Base-by-base conservation (phyloP, 2,113 vertebrate genomes). In the Oreotrochilus melanogaster region DNA sequence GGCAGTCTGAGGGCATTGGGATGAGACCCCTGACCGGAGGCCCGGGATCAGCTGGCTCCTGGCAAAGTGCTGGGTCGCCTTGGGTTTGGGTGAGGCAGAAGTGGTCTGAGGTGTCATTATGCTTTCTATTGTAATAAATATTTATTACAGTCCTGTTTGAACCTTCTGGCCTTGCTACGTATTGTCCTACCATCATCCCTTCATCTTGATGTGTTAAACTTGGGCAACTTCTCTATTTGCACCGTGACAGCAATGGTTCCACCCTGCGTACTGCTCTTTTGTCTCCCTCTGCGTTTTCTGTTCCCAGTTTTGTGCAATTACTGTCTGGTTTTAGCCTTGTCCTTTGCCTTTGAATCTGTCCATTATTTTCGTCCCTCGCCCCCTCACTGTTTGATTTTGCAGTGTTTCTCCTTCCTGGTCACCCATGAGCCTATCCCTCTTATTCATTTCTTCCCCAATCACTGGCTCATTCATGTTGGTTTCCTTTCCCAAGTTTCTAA, bases 171-270 rank as follows among this genome's bases (percentile, higher is more conserved):
- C 54, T 30, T 27, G 9, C 17, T 31, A 1, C 6, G 0, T 11
- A 2, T 3, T 18, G 54, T 51, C 42, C 39, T 37, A 30, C 35
- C 43, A 3, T 37, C 16, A 1, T 21, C 5, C 35, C 60, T 54
- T 60, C 48, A 11, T 23, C 6, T 22, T 22, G 23, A 22, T 23
- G 19, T 48, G 12, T 48, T 22, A 48, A 22, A 24, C 22, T 22
- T 48, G 19, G 18, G 8, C 18, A 10, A 14, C 9, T 25, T 6
- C 1, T 2, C 28, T 0, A 0, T 69, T 43, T 4, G 14, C 7
- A 27, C 57, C 19, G 1, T 21, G 8, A 25, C 0, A 1, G n/a
- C 35, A 35, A 2, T 42, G 16, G 35, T 65, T 31, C 39, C 25
- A 13, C 28, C 8, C 11, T 19, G 1, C 24, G 18, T 28, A 23